Evolutionary conservation across 2,797 vertebrate species (phyloP).

Genomic region (Halcyon smyrnensis): DNA sequence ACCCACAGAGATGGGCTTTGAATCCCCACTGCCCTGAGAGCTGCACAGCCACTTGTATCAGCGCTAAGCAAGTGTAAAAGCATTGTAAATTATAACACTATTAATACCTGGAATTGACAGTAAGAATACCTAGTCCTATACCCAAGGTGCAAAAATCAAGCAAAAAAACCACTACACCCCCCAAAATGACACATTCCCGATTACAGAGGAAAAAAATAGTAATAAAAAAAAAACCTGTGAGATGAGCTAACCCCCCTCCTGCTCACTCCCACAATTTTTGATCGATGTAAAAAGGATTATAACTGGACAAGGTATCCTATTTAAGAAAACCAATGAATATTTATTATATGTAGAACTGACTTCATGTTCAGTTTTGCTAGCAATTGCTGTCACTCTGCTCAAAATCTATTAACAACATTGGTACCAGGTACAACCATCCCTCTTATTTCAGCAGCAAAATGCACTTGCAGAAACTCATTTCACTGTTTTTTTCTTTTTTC

Average conservation of each 20-base stretch:
- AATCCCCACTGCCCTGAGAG: neutral
- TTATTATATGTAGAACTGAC: neutral
- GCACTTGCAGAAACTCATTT: neutral
- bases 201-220: neutral
- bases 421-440: neutral
- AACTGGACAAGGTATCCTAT: neutral
- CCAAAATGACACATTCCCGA: neutral
- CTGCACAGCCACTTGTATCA: neutral
- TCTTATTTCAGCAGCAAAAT: neutral
- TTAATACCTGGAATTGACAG: neutral
- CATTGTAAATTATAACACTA: neutral
- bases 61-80: neutral
- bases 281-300: neutral
- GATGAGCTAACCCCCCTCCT: neutral
- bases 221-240: rapidly evolving
- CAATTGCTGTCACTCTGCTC: neutral
- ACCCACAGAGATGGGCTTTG: neutral
- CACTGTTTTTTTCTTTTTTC: neutral
- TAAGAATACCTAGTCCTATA: neutral
- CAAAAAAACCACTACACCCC: rapidly evolving
- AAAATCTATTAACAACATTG: neutral
- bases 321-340: neutral
- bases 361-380: neutral
- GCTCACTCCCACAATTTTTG: neutral
- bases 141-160: neutral